A percentile compares a stretch with the other conserved stretches of the same genome.
phyloP scores from a whole-genome alignment of 92 coral and sea anemone species.

The Heliopora coerulea region DNA sequence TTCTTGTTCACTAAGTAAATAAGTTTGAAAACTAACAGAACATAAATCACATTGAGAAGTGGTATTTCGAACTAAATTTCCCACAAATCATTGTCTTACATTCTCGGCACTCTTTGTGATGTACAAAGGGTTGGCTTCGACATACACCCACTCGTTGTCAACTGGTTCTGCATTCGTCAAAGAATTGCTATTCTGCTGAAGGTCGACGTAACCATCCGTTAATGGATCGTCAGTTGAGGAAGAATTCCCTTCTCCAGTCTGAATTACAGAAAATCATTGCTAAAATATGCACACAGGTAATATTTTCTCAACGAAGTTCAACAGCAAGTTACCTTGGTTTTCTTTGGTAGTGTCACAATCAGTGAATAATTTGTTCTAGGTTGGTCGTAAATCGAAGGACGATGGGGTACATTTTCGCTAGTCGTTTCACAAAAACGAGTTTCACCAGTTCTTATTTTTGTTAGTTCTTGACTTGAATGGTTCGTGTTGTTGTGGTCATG shows the following conservation, averaged over 20 bases:
- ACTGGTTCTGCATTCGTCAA: conserved; percentile 11
- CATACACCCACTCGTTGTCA: conserved; percentile 35
- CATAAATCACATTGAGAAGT: no score
- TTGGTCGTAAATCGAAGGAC: neutral
- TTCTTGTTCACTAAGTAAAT: no score
- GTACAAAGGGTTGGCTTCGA: conserved; percentile 30
- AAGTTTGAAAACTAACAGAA: no score
- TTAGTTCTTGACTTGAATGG: neutral
- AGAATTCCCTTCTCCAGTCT: neutral
- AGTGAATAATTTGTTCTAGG: conserved; percentile 26
- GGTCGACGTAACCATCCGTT: conserved; percentile 12
- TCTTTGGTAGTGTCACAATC: neutral
- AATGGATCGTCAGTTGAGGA: neutral
- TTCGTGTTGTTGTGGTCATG: no score
- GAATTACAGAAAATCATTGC: no score
- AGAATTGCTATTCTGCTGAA: conserved; percentile 13
- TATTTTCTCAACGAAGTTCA: neutral
- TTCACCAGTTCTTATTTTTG: neutral
- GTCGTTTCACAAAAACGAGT: conserved; percentile 1
- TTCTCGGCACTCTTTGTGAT: neutral
- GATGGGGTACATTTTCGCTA: neutral
- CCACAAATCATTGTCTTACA: neutral
- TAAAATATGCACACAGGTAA: no score
- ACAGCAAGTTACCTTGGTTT: neutral
- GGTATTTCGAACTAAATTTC: no score